Conservation (phyloP, 2,113 vertebrate species). For the Panthera leo region DNA sequence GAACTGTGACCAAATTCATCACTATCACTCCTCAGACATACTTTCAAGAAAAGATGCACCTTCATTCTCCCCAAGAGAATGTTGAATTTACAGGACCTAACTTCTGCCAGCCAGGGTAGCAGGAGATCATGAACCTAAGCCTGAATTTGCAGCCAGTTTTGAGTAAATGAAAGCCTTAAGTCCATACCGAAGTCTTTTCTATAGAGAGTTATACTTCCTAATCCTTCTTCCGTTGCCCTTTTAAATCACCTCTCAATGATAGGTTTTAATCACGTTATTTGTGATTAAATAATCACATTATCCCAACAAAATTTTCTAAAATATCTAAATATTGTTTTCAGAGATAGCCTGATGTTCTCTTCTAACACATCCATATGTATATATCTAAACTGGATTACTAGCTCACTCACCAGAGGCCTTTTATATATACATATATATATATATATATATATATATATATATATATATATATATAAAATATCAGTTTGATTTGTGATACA, state of each 20-base stretch:
- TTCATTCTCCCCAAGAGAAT: not conserved
- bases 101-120: not conserved
- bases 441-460: not conserved
- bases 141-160: not conserved
- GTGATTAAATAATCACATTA: not conserved
- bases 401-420: slow-evolving; percentile 15
- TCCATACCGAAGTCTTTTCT: not conserved
- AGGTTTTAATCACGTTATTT: not conserved
- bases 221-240: not conserved
- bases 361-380: not conserved
- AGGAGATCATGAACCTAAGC: not conserved
- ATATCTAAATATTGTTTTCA: not conserved
- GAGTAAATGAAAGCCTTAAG: not conserved
- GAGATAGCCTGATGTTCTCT: not conserved
- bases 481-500: not conserved
- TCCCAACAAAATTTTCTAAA: not conserved
- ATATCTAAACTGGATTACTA: not conserved
- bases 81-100: not conserved
- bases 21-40: not conserved
- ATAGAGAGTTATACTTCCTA: not conserved
- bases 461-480: not conserved
- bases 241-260: not conserved
- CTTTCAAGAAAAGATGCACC: not conserved
- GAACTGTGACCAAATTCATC: not conserved
- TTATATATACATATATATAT: not conserved